Base-by-base conservation (phyloP, 2,113 vertebrate genomes). In the Rana temporaria region DNA sequence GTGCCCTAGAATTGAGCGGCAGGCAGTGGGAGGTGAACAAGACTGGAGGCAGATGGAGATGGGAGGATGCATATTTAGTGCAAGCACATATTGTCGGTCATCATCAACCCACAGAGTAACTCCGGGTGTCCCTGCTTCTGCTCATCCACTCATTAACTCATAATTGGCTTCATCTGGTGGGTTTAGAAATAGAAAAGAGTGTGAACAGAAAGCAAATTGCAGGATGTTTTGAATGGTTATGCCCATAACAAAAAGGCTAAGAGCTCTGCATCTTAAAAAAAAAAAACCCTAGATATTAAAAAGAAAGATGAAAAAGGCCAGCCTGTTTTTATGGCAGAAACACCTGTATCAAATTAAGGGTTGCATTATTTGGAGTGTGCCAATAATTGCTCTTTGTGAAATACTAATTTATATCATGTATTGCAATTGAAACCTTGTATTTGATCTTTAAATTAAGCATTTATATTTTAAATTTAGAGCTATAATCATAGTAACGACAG, bases 11-110 rank as follows among this genome's bases (percentile, higher is more conserved):
- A 82, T 3, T 74, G 80, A 74, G 70, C 19, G 30, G 55, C 70
- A 59, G 42, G 57, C 63, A 59, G 79, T 81, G 68, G 80, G 80
- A 82, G 71, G 71, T 75, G 71, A 82, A 30, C 12, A 62, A 74
- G 71, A 19, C 80, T 48, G 52, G 26, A 82, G 79, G 48, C 80
- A 82, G 80, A 82, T 75, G 80, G 80, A 82, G 62, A 67, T 67
- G 18, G 63, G 62, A 75, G 60, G 32, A 81, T 24, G 16, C 55
- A 64, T 48, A 72, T 66, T 75, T 34, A 66, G 70, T 82, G 48
- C 67, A 30, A 74, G 53, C 62, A 81, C 69, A 81, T 55, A 66
- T 24, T 74, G 15, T 57, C 26, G 64, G 70, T 74, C 60, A 63
- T 65, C 70, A 73, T 32, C 79, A 82, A 18, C 79, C 70, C 69